Evolutionary conservation across 2,797 vertebrate genomes (phyloP).

Genomic region (Myotis daubentonii): DNA sequence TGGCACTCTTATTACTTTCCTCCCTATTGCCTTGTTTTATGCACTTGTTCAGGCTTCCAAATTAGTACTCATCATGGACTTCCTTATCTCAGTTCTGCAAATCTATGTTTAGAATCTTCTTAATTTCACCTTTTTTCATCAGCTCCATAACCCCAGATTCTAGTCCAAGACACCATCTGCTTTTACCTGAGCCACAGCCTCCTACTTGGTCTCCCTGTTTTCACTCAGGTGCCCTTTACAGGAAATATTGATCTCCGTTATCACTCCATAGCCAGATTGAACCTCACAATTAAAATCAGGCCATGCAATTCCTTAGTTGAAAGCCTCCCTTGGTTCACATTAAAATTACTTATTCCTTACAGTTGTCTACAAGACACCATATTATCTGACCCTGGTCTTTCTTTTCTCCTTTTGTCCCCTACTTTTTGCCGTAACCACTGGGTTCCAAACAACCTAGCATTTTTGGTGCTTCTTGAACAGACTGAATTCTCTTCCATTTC

Average conservation of each 20-base stretch:
- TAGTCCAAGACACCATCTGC: background rate
- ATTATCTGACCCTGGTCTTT: background rate
- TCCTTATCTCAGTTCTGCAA: background rate
- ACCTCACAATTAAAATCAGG: conserved; percentile 1
- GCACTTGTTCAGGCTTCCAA: background rate
- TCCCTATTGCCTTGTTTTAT: background rate
- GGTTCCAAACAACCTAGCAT: background rate
- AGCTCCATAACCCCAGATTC: background rate
- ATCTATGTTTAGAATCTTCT: background rate
- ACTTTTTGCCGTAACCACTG: background rate
- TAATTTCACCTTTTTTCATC: background rate
- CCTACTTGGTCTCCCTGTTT: background rate
- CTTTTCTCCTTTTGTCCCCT: background rate
- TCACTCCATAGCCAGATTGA: background rate
- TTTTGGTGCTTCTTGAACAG: background rate
- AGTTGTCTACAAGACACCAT: rapidly evolving
- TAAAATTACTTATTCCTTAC: background rate
- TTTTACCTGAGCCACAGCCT: background rate
- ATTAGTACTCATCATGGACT: background rate
- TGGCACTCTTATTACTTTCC: background rate
- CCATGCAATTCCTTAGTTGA: background rate
- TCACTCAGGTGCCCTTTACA: background rate
- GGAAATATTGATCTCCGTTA: background rate
- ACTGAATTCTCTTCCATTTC: background rate
- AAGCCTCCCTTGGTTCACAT: background rate